Evolutionary conservation across 1,140 invertebrate genomes (phyloP), one percentile per base, ranked within the genome.

Genomic region (Belonocnema kinseyi): DNA sequence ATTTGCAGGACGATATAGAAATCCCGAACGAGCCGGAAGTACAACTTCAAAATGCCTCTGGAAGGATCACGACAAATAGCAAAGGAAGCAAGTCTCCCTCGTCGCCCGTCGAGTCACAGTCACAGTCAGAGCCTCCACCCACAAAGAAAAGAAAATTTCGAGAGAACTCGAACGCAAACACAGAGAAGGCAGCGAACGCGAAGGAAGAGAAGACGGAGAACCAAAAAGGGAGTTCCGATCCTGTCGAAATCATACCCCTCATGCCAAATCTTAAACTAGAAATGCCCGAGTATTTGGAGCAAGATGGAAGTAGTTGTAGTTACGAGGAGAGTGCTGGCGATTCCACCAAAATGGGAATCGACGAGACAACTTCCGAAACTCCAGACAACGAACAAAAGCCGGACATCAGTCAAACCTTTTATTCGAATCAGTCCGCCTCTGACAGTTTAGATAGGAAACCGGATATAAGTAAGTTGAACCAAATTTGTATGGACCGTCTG

Each of bases 221-320:
- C 82, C 89, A 91, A 76, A 82, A 85, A 19, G 76, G 84, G 0
- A 80, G 83, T 0, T 80, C 85, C 0, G 90, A 92, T 77, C 90
- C 91, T 0, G 90, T 92, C 21, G 91, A 92, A 86, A 92, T 92
- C 79, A 92, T 92, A 77, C 91, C 91, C 14, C 82, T 92, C 8
- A 90, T 92, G 89, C 91, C 91, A 80, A 92, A 91, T 79, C 83
- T 92, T 16, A 92, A 92, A 79, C 51, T 92, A 58, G 91, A 92
- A 83, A 92, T 92, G 88, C 90, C 91, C 19, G 91, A 92, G 80
- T 92, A 92, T 71, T 80, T 91, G 75, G 91, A 92, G 72, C 89
- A 91, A 74, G 91, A 91, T 80, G 89, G 90, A 40, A 91, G 91
- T 81, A 91, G 90, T 85, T 91, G 90, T 88, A 91, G 91, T 86